phyloP scores from a whole-genome alignment of 2,888 invertebrate genomes.

The Caenorhabditis angaria region DNA sequence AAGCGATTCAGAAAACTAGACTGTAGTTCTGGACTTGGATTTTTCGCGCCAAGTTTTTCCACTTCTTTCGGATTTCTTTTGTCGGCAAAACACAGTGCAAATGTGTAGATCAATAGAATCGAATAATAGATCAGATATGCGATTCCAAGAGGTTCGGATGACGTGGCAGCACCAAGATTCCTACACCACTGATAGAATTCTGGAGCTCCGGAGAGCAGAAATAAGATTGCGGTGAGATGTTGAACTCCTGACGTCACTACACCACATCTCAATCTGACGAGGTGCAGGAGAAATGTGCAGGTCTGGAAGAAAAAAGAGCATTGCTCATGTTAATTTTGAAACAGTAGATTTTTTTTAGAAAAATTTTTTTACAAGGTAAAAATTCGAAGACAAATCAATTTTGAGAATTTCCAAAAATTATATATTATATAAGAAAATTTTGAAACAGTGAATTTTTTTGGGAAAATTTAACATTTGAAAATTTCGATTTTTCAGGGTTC shows the following conservation, averaged over 20 bases:
- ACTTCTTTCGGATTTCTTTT: slow-evolving; percentile 22
- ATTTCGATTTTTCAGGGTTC: too few species aligned
- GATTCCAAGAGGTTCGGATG: slow-evolving; percentile 30
- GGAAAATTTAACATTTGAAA: too few species aligned
- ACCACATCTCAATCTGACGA: slow-evolving; percentile 86
- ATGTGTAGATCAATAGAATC: slow-evolving; percentile 44
- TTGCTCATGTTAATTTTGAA: too few species aligned
- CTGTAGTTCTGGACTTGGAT: slow-evolving; percentile 55
- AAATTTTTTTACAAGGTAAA: too few species aligned
- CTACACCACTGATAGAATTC: slow-evolving; percentile 65
- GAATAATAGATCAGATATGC: slow-evolving; percentile 59
- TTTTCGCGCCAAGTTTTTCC: not conserved
- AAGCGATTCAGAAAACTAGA: slow-evolving; percentile 61
- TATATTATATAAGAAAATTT: too few species aligned
- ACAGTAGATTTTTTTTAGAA: too few species aligned
- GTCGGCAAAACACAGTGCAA: slow-evolving; percentile 65
- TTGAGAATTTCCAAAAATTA: too few species aligned
- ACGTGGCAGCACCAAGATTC: slow-evolving; percentile 20
- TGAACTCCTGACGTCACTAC: slow-evolving; percentile 88
- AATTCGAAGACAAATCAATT: not conserved
- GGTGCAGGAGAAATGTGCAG: slow-evolving; percentile 75
- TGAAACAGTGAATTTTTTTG: too few species aligned
- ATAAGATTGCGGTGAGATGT: slow-evolving; percentile 88
- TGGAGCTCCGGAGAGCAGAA: slow-evolving; percentile 79
- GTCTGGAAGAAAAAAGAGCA: slow-evolving; percentile 42